Conservation (phyloP, 2,797 vertebrate genomes). For the Sylvia borin region DNA sequence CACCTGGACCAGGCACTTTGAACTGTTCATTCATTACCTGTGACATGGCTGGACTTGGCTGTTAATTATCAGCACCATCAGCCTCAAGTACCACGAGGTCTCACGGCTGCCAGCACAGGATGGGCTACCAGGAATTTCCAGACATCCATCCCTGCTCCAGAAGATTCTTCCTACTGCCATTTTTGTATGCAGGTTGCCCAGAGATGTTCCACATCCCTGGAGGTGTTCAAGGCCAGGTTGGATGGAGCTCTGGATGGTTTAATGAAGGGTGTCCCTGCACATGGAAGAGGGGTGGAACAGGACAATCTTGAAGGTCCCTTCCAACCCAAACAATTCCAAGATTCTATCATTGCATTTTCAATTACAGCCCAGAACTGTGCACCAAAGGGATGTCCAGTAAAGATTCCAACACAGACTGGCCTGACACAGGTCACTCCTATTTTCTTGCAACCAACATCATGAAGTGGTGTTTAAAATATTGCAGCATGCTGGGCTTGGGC, state of each 20-base stretch:
- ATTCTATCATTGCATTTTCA: not conserved
- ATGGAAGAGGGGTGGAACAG: not conserved
- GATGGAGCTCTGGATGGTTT: not conserved
- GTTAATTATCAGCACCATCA: not conserved
- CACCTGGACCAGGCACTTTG: not conserved
- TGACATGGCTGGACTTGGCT: not conserved
- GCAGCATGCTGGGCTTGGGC: not conserved
- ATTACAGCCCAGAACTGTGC: too few species aligned
- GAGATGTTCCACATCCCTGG: not conserved
- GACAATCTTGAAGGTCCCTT: not conserved
- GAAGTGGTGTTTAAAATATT: not conserved
- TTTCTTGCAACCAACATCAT: not conserved
- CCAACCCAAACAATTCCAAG: not conserved
- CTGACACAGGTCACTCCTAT: not conserved
- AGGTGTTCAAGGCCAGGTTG: not conserved
- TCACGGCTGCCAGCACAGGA: not conserved
- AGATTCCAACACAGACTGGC: not conserved
- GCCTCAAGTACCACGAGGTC: not conserved
- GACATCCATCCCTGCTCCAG: too few species aligned
- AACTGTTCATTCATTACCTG: not conserved
- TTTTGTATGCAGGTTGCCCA: not conserved
- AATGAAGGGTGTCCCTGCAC: fast-evolving
- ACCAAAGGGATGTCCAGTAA: not conserved
- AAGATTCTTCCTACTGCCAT: not conserved
- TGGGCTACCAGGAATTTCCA: not conserved